Conservation (phyloP, 2,797 vertebrate genomes). For the Salmo trutta region DNA sequence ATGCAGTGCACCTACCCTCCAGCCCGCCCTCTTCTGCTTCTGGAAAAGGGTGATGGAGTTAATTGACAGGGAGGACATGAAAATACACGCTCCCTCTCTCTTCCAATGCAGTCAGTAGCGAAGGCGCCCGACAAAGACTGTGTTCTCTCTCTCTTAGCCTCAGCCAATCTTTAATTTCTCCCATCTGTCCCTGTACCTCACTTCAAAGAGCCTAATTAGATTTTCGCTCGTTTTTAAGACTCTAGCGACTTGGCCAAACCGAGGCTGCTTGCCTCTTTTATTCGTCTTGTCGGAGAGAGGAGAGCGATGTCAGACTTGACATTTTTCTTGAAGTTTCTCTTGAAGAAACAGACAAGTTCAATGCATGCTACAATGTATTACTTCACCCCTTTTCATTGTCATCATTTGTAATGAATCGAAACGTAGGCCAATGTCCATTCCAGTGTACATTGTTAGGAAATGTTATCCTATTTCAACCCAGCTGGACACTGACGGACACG, state of each 20-base stretch:
- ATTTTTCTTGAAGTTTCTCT: background rate
- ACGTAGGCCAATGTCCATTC: background rate
- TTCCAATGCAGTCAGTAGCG: constrained; percentile 1
- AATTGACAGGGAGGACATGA: constrained; percentile 29
- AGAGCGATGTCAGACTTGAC: background rate
- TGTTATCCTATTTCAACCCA: background rate
- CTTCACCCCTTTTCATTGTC: background rate
- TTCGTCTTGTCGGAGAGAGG: constrained; percentile 4
- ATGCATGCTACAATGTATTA: background rate
- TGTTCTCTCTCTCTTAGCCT: constrained; percentile 1
- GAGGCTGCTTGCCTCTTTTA: constrained; percentile 12
- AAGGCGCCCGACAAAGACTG: background rate
- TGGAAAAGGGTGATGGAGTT: constrained; percentile 16
- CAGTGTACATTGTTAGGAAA: background rate
- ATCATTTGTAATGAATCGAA: background rate
- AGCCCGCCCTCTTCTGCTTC: constrained; percentile 7
- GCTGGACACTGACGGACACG: background rate
- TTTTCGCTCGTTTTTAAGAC: constrained; percentile 38
- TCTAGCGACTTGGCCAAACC: background rate
- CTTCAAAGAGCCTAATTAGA: constrained; percentile 33
- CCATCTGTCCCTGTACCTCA: constrained; percentile 15
- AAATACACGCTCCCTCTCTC: background rate
- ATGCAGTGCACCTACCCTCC: constrained; percentile 5
- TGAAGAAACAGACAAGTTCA: background rate
- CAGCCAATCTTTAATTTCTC: constrained; percentile 20